Evolutionary conservation across 2,797 vertebrate genomes (phyloP), one percentile per base, ranked within the genome.

Genomic region (Semaprochilodus insignis): DNA sequence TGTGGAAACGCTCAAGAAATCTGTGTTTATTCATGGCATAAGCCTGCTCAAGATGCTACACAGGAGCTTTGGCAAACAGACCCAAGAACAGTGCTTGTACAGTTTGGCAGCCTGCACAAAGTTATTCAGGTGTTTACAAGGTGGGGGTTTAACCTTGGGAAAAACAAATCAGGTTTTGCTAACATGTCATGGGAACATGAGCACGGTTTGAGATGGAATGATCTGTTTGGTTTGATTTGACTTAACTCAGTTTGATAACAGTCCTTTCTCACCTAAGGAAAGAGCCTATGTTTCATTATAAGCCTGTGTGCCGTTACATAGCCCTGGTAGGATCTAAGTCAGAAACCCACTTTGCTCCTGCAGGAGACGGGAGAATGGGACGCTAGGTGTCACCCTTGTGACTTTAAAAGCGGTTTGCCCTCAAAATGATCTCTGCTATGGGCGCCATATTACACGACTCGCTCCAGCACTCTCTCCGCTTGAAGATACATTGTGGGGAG

Each of bases 351-450:
- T 69, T 31, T 57, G 5, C 59, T 75, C 7, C 25, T 21, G 82
- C 3, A 71, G 59, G 80, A 82, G 82, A 76, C 85, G 80, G 21
- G 81, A 63, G 73, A 83, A 40, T 72, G 84, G 78, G 90, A 93
- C 95, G 90, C 95, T 95, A 96, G 95, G 94, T 96, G 95, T 95
- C 95, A 95, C 93, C 93, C 94, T 95, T 95, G 93, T 94, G 93
- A 95, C 94, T 95, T 91, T 91, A 87, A 94, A 94, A 88, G 65
- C 85, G 85, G 85, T 85, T 88, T 91, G 84, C 72, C 82, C 83
- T 88, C 82, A 69, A 74, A 83, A 91, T 88, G 88, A 87, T 83
- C 77, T 74, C 27, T 59, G 88, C 81, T 87, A 82, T 85, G 81
- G 88, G 80, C 82, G 85, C 86, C 60, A 85, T 84, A 25, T 87